These are phyloP conservation scores for Plodia interpunctella DNA, from an alignment of 1,140 invertebrate genomes.

Conservation along the genomic window DNA sequence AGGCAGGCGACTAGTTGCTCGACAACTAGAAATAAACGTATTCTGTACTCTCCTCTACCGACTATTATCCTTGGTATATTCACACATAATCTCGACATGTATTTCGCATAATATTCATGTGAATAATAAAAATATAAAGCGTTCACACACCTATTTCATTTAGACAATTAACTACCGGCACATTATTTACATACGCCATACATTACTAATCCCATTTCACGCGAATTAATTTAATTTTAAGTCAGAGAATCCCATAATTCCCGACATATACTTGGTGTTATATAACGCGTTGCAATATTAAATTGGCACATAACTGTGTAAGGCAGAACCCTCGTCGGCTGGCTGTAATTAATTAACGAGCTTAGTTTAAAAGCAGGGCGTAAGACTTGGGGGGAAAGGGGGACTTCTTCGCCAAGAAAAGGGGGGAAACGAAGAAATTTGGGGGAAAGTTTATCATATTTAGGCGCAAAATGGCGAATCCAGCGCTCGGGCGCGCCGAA, in stretches of 20 bases:
- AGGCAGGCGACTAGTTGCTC: no score
- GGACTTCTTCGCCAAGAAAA: slow-evolving; percentile 54
- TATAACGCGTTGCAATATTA: slow-evolving; percentile 48
- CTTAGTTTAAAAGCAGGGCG: slow-evolving; percentile 77
- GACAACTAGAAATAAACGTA: no score
- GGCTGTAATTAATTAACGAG: slow-evolving; percentile 77
- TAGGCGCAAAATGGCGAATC: slow-evolving; percentile 77
- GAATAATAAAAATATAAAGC: no score
- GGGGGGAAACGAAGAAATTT: slow-evolving; percentile 65
- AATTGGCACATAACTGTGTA: slow-evolving; percentile 70
- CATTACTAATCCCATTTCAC: slow-evolving; percentile 3
- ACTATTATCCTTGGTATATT: no score
- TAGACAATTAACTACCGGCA: neutral
- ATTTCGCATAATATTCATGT: no score
- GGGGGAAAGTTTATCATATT: slow-evolving; percentile 77
- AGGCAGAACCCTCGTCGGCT: slow-evolving; percentile 66
- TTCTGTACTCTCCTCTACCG: no score
- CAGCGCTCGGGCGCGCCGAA: slow-evolving; percentile 67
- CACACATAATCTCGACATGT: no score
- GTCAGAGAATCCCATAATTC: slow-evolving; percentile 3
- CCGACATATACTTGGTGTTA: slow-evolving; percentile 14
- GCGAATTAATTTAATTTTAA: slow-evolving; percentile 6
- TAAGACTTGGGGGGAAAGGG: slow-evolving; percentile 63
- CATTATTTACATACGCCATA: slow-evolving; percentile 2
- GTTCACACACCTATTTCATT: no score